Percentiles rank a stretch among this genome's conserved stretches.
phyloP scores from a whole-genome alignment of 2,888 invertebrate genomes.

The Limenitis arthemis region DNA sequence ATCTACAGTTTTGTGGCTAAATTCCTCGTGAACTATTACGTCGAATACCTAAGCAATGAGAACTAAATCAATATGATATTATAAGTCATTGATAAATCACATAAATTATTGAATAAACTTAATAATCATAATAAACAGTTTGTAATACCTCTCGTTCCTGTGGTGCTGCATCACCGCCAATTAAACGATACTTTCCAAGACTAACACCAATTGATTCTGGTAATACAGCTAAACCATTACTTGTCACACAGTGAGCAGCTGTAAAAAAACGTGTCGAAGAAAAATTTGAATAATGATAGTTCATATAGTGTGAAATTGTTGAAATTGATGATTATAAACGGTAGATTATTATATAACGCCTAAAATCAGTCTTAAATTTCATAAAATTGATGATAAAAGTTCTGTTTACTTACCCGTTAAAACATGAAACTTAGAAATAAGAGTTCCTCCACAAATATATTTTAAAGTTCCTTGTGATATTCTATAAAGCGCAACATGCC shows the following conservation, averaged over 20 bases:
- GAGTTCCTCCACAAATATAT: conserved; percentile 51
- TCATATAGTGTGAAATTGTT: too few species aligned
- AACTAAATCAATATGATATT: not conserved
- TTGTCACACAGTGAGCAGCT: conserved; percentile 41
- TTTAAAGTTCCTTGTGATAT: conserved; percentile 28
- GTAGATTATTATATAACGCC: conserved; percentile 31
- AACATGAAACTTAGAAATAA: conserved; percentile 40
- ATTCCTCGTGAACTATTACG: conserved; percentile 1
- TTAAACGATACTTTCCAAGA: conserved; percentile 41
- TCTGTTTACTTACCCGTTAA: conserved; percentile 37
- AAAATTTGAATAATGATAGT: too few species aligned
- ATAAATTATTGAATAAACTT: not conserved
- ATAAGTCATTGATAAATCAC: not conserved
- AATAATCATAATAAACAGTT: not conserved
- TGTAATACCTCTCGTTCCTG: conserved; percentile 36
- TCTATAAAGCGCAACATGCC: conserved; percentile 49
- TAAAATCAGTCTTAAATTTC: conserved; percentile 41
- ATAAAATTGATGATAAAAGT: not conserved
- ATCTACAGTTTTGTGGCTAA: not conserved
- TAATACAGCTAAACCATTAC: conserved; percentile 30
- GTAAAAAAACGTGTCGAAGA: conserved; percentile 6
- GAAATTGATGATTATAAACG: not conserved
- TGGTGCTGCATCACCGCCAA: conserved; percentile 34
- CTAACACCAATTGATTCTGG: conserved; percentile 35
- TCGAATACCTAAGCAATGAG: conserved; percentile 2